Evolutionary conservation across 2,888 invertebrate genomes (phyloP), one percentile per base, ranked within the genome.

Genomic region (Stratiomys singularior): DNA sequence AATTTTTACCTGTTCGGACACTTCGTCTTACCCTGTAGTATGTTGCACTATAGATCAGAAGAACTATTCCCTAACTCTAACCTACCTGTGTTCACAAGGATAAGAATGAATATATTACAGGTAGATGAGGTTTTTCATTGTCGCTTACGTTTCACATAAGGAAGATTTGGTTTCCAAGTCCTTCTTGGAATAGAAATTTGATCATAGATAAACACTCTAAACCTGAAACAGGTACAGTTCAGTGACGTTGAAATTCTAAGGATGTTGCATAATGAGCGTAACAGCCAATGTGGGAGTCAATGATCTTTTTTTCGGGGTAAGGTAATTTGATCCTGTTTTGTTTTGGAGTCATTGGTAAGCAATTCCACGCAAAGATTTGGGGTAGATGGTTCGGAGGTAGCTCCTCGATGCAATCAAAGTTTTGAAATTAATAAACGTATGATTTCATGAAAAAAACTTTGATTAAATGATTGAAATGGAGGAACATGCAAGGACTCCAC

Each of bases 71-170:
- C 18, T 25, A 23, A 2, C 60, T 60, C 9, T 7, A 21, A 60
- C 60, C 60, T 60, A 25, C 60, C 25, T 60, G 23, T 23, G 7
- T 60, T 23, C 23, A 60, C 60, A 60, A 7, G 60, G 60, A 60
- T 60, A 60, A 18, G 18, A 15, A 18, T 25, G 60, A 60, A 4
- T 60, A 25, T 13, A 9, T 37, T 37, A 52, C 52, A 52, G 52
- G 52, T 52, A 52, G 52, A n/a, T 9, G 7, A 18, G 13, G 4
- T 37, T 37, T 37, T 37, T 52, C 52, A 13, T 52, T 52, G 15
- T 15, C 5, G 37, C 3, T 5, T 37, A 37, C n/a, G 37, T 37
- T 37, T 37, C 37, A 5, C 3, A 37, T 37, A 5, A 5, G 37
- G 37, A 9, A 37, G 37, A 37, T 37, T 37, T 37, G 5, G 37